Percentiles rank a stretch among this genome's conserved stretches.
These are phyloP conservation scores for Lamellibrachia luymesi DNA, from an alignment of 1,140 invertebrate genomes.

Conservation along the genomic window DNA sequence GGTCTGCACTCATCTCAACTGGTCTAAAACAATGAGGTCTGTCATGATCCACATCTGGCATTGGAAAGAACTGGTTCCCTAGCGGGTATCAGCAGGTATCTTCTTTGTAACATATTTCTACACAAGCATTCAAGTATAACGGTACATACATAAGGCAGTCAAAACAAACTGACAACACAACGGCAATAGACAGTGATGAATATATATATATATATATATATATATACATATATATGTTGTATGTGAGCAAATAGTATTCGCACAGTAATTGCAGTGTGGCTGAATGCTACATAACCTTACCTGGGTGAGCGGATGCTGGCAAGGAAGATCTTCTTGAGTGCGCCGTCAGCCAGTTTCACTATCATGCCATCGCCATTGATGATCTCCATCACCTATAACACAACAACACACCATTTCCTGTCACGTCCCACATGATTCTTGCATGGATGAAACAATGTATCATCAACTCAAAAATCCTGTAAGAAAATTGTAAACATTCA, in stretches of 20 bases:
- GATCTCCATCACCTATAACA: constrained; percentile 71
- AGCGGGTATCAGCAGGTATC: no score
- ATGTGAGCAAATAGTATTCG: no score
- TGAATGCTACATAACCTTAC: neutral
- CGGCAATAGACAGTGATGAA: neutral
- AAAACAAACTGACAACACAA: no score
- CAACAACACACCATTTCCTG: neutral
- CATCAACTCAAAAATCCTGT: no score
- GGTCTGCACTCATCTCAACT: neutral
- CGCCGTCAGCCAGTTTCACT: constrained; percentile 76
- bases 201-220: neutral
- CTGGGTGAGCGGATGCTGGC: constrained; percentile 91
- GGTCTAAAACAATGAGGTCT: neutral
- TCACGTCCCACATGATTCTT: no score
- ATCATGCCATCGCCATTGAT: constrained; percentile 90
- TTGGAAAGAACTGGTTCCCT: no score
- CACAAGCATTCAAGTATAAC: no score
- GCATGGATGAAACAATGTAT: no score
- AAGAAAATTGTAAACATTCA: no score
- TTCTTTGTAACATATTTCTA: no score
- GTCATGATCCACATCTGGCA: neutral
- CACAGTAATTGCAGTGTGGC: no score
- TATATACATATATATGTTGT: neutral
- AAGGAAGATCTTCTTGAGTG: constrained; percentile 89
- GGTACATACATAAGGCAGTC: no score